Evolutionary conservation across 2,797 vertebrate genomes (phyloP).

Genomic region (Melopsittacus undulatus): DNA sequence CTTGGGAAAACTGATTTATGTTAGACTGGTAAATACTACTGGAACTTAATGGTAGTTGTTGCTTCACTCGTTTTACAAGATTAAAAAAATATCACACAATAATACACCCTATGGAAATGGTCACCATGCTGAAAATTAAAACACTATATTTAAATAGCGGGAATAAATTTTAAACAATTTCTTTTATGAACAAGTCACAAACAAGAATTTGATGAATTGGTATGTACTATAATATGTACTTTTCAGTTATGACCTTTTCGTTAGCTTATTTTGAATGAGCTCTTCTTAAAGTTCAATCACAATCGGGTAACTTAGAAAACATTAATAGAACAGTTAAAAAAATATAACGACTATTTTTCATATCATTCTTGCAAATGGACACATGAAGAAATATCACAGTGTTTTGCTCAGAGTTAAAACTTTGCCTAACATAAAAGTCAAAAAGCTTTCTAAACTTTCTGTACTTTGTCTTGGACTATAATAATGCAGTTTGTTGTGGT

Average conservation of each 20-base stretch:
- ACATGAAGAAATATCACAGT: background rate
- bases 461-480: background rate
- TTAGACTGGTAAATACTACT: background rate
- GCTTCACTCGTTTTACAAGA: background rate
- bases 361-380: background rate
- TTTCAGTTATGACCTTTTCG: background rate
- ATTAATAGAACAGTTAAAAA: background rate
- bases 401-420: background rate
- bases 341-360: background rate
- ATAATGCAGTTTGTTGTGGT: too few relatives aligned
- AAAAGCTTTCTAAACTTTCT: background rate
- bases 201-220: background rate
- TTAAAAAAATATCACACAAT: background rate
- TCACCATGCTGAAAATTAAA: background rate
- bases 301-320: background rate
- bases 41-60: background rate
- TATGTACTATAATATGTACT: background rate
- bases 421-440: background rate
- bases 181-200: background rate
- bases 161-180: background rate
- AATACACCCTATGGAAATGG: background rate
- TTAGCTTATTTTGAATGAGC: background rate
- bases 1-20: background rate
- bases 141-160: background rate
- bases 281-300: background rate